A percentile compares a stretch with the other conserved stretches of the same genome.
Conservation (phyloP, 2,888 invertebrate species). For the Galerucella pusilla region DNA sequence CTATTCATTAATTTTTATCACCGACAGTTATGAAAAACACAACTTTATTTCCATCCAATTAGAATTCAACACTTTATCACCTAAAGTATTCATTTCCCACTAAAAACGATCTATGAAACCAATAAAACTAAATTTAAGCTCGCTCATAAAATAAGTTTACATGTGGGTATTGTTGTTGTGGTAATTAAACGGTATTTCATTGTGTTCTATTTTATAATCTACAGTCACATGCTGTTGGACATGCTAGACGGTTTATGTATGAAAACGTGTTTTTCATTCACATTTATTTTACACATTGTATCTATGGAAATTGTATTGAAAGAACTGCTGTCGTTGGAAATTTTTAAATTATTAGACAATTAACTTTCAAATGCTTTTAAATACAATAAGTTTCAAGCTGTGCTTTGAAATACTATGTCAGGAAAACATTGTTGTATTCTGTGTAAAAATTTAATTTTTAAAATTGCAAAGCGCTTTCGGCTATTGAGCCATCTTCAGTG, state of each 20-base stretch:
- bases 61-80: neutral
- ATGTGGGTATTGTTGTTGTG: conserved; percentile 1
- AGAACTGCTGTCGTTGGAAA: neutral
- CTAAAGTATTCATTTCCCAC: neutral
- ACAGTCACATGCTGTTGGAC: neutral
- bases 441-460: too few relatives aligned
- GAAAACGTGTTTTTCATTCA: neutral
- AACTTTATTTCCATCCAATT: neutral
- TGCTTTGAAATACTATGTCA: too few relatives aligned
- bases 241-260: neutral
- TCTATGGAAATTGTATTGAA: neutral
- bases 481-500: too few relatives aligned
- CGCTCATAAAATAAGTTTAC: neutral
- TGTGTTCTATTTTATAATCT: neutral
- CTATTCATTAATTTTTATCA: neutral
- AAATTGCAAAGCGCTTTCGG: too few relatives aligned
- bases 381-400: too few relatives aligned
- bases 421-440: too few relatives aligned
- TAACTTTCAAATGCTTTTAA: too few relatives aligned
- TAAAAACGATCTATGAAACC: neutral
- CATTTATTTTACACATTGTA: neutral
- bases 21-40: neutral
- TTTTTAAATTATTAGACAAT: neutral
- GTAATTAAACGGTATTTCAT: neutral
- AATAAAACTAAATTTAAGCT: conserved; percentile 2